These are phyloP conservation scores for Bembecia ichneumoniformis DNA, from an alignment of 2,888 invertebrate genomes.

Conservation along the genomic window DNA sequence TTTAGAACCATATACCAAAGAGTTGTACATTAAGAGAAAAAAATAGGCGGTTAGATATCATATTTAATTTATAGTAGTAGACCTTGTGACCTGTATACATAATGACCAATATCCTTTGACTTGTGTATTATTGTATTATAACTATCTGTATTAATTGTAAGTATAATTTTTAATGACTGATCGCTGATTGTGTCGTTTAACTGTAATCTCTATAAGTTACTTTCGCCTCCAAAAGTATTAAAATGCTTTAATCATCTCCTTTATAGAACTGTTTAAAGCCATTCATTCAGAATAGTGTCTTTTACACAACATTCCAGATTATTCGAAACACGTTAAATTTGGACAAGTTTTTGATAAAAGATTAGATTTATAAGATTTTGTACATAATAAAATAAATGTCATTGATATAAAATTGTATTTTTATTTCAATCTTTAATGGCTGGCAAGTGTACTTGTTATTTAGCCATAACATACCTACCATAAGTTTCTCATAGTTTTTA, in stretches of 20 bases:
- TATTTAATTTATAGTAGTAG: slow-evolving; percentile 64
- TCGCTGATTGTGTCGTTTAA: slow-evolving; percentile 12
- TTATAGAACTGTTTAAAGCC: slow-evolving; percentile 52
- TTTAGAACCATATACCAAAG: slow-evolving; percentile 69
- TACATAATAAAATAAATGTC: slow-evolving; percentile 73
- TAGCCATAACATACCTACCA: too few relatives aligned
- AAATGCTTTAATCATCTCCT: slow-evolving; percentile 46
- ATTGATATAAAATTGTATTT: slow-evolving; percentile 47
- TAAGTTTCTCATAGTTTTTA: too few relatives aligned
- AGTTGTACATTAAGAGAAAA: slow-evolving; percentile 64
- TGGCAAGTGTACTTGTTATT: too few relatives aligned
- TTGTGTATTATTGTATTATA: slow-evolving; percentile 24
- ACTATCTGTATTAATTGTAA: slow-evolving; percentile 11
- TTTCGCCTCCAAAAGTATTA: slow-evolving; percentile 30
- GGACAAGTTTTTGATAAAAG: slow-evolving; percentile 69
- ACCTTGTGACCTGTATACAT: slow-evolving; percentile 53
- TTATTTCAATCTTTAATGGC: slow-evolving; percentile 18
- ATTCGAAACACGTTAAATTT: slow-evolving; percentile 61
- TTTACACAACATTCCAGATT: slow-evolving; percentile 63
- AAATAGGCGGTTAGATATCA: slow-evolving; percentile 41
- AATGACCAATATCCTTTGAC: slow-evolving; percentile 49
- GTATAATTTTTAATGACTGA: slow-evolving; percentile 13
- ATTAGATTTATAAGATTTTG: slow-evolving; percentile 69
- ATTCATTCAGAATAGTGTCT: slow-evolving; percentile 66
- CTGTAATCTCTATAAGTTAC: slow-evolving; percentile 14